These are phyloP conservation scores for Heliconius cydno DNA, from an alignment of 2,888 invertebrate genomes.

Conservation along the genomic window DNA sequence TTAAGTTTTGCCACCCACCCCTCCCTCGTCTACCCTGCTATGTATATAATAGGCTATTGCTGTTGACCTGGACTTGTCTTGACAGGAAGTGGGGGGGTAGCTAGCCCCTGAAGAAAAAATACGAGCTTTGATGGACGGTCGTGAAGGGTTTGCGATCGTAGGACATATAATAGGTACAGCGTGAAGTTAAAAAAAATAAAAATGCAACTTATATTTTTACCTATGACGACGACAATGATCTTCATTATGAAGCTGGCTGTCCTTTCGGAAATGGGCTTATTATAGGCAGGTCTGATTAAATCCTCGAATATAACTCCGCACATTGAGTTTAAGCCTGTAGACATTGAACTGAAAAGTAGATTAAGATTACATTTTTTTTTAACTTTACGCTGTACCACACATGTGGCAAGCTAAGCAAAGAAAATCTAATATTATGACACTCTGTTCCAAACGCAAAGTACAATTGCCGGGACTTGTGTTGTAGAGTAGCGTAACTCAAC, in stretches of 20 bases:
- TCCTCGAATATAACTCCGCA: conserved; percentile 90
- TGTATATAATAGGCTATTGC: no score
- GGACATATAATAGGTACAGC: no score
- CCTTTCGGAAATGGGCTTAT: conserved; percentile 85
- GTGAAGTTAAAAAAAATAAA: not conserved
- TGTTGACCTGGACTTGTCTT: no score
- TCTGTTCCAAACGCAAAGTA: not conserved
- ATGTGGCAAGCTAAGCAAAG: not conserved
- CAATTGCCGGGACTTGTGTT: not conserved
- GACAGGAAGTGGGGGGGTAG: no score
- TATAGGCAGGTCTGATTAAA: conserved; percentile 86
- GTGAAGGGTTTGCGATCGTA: no score
- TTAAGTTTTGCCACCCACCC: no score
- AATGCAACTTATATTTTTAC: conserved; percentile 52
- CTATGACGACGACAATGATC: conserved; percentile 86
- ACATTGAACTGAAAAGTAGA: conserved; percentile 85
- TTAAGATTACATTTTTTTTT: not conserved
- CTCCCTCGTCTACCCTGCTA: no score
- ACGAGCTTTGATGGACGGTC: no score
- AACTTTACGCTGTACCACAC: not conserved
- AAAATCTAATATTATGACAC: not conserved
- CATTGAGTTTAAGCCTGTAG: conserved; percentile 89
- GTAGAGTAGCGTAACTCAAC: no score
- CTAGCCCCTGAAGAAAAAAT: no score
- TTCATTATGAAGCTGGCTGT: conserved; percentile 88